Evolutionary conservation across 2,888 invertebrate species (phyloP).

Genomic region (Nephrocerus scutellatus): DNA sequence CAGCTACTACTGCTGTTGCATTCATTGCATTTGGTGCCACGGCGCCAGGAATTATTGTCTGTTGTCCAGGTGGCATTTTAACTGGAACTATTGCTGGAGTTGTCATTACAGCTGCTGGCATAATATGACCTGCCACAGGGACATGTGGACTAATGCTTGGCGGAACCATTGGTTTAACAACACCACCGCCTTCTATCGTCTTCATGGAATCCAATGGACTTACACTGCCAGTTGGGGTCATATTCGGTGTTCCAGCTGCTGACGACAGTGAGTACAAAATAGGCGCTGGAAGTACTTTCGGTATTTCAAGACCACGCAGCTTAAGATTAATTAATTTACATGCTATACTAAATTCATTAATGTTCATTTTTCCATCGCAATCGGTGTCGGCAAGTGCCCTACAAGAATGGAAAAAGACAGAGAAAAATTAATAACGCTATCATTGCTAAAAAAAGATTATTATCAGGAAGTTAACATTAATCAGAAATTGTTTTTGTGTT

Average conservation of each 20-base stretch:
- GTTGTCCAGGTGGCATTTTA: slow-evolving; percentile 38
- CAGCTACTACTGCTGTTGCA: slow-evolving; percentile 21
- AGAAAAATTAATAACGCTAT: slow-evolving; percentile 13
- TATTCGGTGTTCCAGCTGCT: slow-evolving; percentile 47
- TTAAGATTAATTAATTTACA: slow-evolving; percentile 94
- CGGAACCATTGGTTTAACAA: slow-evolving; percentile 31
- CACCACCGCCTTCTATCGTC: slow-evolving; percentile 27
- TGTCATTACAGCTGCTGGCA: slow-evolving; percentile 20
- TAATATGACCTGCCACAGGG: slow-evolving; percentile 24
- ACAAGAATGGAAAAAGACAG: slow-evolving; percentile 28
- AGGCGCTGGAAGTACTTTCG: slow-evolving; percentile 73
- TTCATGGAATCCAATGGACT: slow-evolving; percentile 43
- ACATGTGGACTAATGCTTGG: slow-evolving; percentile 21
- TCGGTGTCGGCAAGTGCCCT: slow-evolving; percentile 90
- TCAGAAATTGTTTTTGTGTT: no score
- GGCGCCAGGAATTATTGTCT: slow-evolving; percentile 21
- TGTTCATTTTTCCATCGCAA: slow-evolving; percentile 92
- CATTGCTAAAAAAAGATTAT: no score
- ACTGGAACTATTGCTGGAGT: slow-evolving; percentile 41
- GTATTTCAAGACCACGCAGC: slow-evolving; percentile 84
- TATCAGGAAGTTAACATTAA: no score
- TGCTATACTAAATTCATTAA: slow-evolving; percentile 95
- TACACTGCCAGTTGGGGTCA: slow-evolving; percentile 42
- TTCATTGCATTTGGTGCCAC: slow-evolving; percentile 9
- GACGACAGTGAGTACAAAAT: slow-evolving; percentile 61